These are phyloP conservation scores for Stigmatopora argus DNA, from an alignment of 2,113 vertebrate species.

Conservation along the genomic window DNA sequence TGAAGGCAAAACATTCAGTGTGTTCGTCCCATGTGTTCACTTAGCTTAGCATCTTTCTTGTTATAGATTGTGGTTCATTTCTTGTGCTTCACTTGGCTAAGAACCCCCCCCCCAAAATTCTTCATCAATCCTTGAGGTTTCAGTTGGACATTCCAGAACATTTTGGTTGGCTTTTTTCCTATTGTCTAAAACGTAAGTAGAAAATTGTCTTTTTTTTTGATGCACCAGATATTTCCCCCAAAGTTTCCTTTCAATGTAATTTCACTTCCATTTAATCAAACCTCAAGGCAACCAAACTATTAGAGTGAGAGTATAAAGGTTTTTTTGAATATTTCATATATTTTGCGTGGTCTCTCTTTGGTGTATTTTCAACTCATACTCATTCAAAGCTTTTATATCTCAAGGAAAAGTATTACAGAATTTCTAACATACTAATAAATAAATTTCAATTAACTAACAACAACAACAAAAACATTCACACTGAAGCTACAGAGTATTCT, in stretches of 20 bases:
- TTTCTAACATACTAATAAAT: background rate
- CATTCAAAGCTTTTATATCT: background rate
- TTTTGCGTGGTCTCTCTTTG: background rate
- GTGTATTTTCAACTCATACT: background rate
- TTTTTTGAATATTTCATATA: background rate
- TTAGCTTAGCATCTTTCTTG: background rate
- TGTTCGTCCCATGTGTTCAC: background rate
- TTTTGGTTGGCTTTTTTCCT: no score
- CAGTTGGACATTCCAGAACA: no score
- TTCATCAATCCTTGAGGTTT: background rate
- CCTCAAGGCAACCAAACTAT: background rate
- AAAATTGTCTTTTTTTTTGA: background rate
- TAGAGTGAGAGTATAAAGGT: background rate
- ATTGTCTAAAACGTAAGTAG: background rate
- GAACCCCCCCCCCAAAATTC: background rate
- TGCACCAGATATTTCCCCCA: no score
- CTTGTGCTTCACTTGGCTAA: background rate
- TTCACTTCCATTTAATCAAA: background rate
- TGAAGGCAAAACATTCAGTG: background rate
- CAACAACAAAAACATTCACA: background rate
- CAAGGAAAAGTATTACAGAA: background rate
- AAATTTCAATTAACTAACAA: background rate
- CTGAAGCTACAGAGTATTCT: background rate
- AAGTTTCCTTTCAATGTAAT: no score
- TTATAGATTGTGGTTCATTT: conserved; percentile 4